Base-by-base conservation (phyloP, 2,113 vertebrate species). In the Triplophysa siluroides region DNA sequence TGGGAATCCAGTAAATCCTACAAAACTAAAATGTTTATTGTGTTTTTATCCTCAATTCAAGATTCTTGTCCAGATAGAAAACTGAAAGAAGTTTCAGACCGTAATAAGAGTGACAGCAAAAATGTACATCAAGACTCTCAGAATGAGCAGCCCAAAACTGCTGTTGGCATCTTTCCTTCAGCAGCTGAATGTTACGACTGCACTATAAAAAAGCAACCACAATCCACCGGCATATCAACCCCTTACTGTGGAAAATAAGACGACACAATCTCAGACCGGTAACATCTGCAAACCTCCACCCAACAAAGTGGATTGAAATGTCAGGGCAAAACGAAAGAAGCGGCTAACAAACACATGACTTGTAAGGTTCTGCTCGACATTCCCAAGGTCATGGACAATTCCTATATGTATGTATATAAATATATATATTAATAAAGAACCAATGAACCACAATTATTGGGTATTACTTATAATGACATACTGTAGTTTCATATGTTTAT, bases 141-240 rank as follows among this genome's bases (percentile, higher is more conserved):
- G 69, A 78, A 58, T 52, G 66, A 68, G 12, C 56, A 26, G 14
- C 19, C 8, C 58, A 45, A 10, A 6, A 41, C 69, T 26, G 54
- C 69, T 54, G 78, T 90, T 72, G 89, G 91, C 90, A 91, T 78
- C 89, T 29, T 75, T 23, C 1, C 11, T 71, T 1, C 19, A 18
- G n/a, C 21, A 24, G 13, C 72, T 29, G 16, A 45, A 47, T 63
- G 13, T 75, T 38, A 75, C 21, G 58, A 75, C 13, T 4, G 38
- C 41, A 9, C 41, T 7, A 18, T 16, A 60, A 74, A 61, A 43
- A 24, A 33, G n/a, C 54, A 73, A 7, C 70, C 23, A 43, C 71
- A 50, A 18, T 63, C 69, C 47, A 8, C 8, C 50, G 47, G 4
- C 83, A 47, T 50, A 72, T 58, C 61, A 78, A 24, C 43, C 18